phyloP scores from a whole-genome alignment of 2,888 invertebrate genomes.

The Synergus umbraculus region DNA sequence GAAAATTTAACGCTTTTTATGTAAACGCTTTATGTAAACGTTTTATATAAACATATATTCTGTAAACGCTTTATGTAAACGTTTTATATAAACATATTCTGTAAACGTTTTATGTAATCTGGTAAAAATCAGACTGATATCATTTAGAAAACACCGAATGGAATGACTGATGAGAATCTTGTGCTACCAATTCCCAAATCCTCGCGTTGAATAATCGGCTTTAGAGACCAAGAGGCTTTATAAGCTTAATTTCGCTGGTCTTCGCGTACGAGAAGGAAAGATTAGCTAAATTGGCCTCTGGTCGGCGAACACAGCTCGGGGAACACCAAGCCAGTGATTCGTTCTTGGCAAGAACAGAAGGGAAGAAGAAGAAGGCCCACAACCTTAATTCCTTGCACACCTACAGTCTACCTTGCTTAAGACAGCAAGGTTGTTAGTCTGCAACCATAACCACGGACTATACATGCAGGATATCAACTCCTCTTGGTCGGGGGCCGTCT shows the following conservation, averaged over 20 bases:
- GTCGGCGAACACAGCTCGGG: slow-evolving; percentile 53
- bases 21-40: too few relatives aligned
- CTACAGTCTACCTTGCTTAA: slow-evolving; percentile 40
- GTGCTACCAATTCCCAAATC: background rate
- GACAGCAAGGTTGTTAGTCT: slow-evolving; percentile 57
- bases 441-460: slow-evolving; percentile 61
- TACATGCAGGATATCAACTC: slow-evolving; percentile 61
- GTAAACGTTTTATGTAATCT: too few relatives aligned
- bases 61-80: too few relatives aligned
- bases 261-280: slow-evolving; percentile 58
- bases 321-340: slow-evolving; percentile 58
- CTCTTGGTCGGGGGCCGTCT: slow-evolving; percentile 77
- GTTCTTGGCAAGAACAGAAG: slow-evolving; percentile 57
- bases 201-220: background rate
- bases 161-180: background rate
- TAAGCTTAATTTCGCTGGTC: slow-evolving; percentile 58
- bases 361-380: slow-evolving; percentile 48
- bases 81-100: too few relatives aligned
- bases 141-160: too few relatives aligned
- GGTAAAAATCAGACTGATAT: too few relatives aligned
- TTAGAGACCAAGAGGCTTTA: slow-evolving; percentile 43
- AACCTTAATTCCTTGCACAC: slow-evolving; percentile 57
- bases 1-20: background rate
- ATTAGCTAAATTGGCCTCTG: slow-evolving; percentile 69
- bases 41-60: too few relatives aligned